Base-by-base conservation (phyloP, 1,140 invertebrate genomes). In the Drosophila leontia region DNA sequence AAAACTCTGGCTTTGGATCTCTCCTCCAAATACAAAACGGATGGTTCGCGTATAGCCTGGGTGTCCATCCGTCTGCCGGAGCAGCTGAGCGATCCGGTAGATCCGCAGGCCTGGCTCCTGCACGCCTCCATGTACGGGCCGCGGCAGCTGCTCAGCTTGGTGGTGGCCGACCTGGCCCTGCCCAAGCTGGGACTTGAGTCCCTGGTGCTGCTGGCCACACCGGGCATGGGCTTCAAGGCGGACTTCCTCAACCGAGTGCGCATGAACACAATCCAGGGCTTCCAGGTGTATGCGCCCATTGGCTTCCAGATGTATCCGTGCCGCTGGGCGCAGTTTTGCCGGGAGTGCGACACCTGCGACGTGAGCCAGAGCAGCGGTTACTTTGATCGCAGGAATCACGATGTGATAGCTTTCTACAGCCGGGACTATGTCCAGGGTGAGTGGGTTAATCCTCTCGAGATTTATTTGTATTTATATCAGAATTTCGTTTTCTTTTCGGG, bases 171-270 rank as follows among this genome's bases (percentile, higher is more conserved):
- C 93, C 93, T 96, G 60, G 94, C 95, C 1, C 80, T 95, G 29
- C 94, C 94, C 63, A 97, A 97, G 91, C 94, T 97, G 69, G 94
- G 95, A 1, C 82, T 94, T 0, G 96, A 97, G 59, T 95, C 95
- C 82, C 92, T 97, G 7, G 92, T 97, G 55, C 93, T 97, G 47
- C 91, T 97, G 69, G 94, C 94, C 17, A 94, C 95, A 71, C 94
- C 95, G 17, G 94, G 94, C 74, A 95, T 96, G 92, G 95, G 96
- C 82, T 93, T 98, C 55, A 95, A 95, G 61, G 85, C 94, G 42
- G 97, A 98, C 86, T 98, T 97, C 92, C 94, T 98, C 17, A 99
- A 98, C 80, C 94, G 96, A 80, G 96, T 97, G 9, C 94, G 97
- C 61, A 97, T 98, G 96, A 97, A 97, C 92, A 98, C 96, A 5